A percentile compares a stretch with the other conserved stretches of the same genome.
These are phyloP conservation scores for Marasmarcha lunaedactyla DNA, from an alignment of 2,888 invertebrate species.

Conservation along the genomic window DNA sequence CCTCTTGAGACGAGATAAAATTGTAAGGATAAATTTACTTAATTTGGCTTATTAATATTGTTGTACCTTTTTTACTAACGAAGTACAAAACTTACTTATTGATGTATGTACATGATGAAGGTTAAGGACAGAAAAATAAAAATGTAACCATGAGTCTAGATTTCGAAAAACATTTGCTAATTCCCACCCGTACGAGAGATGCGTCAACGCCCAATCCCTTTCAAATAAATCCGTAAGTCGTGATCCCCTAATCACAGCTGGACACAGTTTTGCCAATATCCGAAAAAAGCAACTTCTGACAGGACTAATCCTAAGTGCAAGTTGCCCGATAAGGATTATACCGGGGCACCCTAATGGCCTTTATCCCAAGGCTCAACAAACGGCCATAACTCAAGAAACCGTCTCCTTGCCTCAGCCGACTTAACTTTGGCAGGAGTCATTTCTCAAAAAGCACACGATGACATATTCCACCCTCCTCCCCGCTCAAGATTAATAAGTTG, in stretches of 20 bases:
- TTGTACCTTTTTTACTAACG: too few relatives aligned
- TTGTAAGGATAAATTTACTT: too few relatives aligned
- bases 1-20: too few relatives aligned
- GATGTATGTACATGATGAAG: too few relatives aligned
- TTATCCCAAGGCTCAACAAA: constrained; percentile 66
- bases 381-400: constrained; percentile 61
- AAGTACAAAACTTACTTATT: too few relatives aligned
- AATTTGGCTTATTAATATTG: too few relatives aligned
- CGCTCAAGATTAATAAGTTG: constrained; percentile 62
- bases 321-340: constrained; percentile 67
- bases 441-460: constrained; percentile 65
- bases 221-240: constrained; percentile 1
- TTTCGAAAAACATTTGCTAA: not conserved
- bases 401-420: constrained; percentile 64
- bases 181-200: not conserved
- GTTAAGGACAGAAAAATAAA: too few relatives aligned
- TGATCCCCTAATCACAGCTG: constrained; percentile 59
- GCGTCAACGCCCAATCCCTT: not conserved
- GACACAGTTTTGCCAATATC: constrained; percentile 51
- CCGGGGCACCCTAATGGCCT: constrained; percentile 60
- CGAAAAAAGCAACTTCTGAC: constrained; percentile 65
- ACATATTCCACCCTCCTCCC: constrained; percentile 36
- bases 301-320: constrained; percentile 69
- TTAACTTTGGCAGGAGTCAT: constrained; percentile 70
- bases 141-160: too few relatives aligned